Conservation (phyloP, 2,888 invertebrate genomes). For the Alcis repandata region DNA sequence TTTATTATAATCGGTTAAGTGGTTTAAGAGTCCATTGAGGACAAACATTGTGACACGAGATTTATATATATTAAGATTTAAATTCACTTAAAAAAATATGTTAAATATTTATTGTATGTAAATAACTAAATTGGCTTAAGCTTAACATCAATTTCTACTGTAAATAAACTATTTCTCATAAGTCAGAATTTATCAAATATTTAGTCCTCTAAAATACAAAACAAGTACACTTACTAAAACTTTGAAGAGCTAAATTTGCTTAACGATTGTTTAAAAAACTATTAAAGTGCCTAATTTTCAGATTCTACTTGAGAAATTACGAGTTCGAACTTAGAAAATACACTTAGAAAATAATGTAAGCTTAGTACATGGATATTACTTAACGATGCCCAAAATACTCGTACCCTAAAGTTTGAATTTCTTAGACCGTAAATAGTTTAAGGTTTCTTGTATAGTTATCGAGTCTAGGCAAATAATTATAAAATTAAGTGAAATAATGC, state of each 20-base stretch:
- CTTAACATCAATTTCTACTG: no score
- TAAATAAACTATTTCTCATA: no score
- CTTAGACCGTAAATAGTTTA: constrained; percentile 1
- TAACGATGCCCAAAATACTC: background rate
- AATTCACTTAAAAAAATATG: no score
- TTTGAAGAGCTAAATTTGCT: background rate
- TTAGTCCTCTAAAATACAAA: background rate
- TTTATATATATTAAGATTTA: no score
- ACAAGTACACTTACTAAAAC: background rate
- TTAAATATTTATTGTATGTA: no score
- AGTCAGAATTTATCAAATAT: no score
- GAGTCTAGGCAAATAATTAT: constrained; percentile 1
- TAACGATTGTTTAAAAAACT: constrained; percentile 1
- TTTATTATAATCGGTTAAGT: no score
- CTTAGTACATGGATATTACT: background rate
- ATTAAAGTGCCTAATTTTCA: background rate
- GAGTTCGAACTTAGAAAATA: no score
- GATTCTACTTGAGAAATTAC: background rate
- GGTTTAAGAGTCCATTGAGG: no score
- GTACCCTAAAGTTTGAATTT: background rate
- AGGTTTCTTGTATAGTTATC: background rate
- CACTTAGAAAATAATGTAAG: constrained; percentile 1
- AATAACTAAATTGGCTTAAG: no score
- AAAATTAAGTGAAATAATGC: background rate
- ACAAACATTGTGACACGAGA: no score